phyloP scores from a whole-genome alignment of 1,140 invertebrate genomes.

The Panonychus citri region DNA sequence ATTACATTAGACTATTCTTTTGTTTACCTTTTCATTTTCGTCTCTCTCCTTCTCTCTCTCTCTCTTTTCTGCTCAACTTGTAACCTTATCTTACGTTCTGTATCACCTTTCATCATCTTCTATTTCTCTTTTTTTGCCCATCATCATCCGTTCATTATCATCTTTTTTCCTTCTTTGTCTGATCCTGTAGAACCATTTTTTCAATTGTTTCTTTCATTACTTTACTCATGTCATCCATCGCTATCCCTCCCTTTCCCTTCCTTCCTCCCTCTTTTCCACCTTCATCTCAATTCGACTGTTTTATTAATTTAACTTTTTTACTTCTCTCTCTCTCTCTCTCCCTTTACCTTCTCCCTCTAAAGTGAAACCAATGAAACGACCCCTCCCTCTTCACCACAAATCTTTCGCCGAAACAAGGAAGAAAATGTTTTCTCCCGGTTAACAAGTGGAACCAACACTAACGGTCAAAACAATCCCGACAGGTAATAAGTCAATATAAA shows the following conservation, averaged over 20 bases:
- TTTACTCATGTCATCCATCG: no score
- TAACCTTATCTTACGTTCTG: not conserved
- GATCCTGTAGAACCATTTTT: no score
- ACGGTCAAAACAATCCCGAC: slow-evolving; percentile 17
- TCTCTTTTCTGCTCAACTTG: not conserved
- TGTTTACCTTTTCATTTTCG: no score
- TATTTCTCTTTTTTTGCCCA: not conserved
- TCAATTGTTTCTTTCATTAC: no score
- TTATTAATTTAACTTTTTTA: not conserved
- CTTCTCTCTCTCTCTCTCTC: not conserved
- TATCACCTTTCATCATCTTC: not conserved
- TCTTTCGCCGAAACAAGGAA: slow-evolving; percentile 32
- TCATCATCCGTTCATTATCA: no score
- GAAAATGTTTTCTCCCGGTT: slow-evolving; percentile 56
- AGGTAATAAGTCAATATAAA: slow-evolving; percentile 17
- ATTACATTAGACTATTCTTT: no score
- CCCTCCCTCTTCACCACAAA: slow-evolving; percentile 19
- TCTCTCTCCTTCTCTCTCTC: no score
- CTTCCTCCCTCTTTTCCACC: not conserved
- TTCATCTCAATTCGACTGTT: not conserved
- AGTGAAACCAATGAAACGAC: slow-evolving; percentile 12
- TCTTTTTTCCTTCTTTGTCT: no score
- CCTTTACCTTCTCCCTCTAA: not conserved
- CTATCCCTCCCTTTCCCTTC: not conserved
- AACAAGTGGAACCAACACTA: slow-evolving; percentile 33